Evolutionary conservation across 2,113 vertebrate genomes (phyloP).

Genomic region (Rhegmatorhina hoffmannsi): DNA sequence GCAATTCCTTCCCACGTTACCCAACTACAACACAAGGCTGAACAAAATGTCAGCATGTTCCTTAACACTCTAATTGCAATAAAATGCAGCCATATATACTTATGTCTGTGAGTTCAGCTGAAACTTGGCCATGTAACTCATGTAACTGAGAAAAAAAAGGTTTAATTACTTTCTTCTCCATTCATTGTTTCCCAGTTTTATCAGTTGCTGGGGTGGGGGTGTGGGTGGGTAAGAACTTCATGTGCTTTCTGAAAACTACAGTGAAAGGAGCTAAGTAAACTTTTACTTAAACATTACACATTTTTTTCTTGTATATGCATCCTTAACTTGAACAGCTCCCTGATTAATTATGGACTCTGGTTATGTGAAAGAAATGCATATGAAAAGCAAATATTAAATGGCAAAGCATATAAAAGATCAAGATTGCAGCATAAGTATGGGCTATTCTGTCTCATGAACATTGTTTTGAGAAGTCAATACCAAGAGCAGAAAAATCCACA

Average conservation of each 20-base stretch:
- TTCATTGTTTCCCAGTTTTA: not conserved
- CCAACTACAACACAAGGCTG: not conserved
- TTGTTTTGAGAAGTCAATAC: not conserved
- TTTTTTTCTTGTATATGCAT: not conserved
- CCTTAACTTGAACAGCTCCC: not conserved
- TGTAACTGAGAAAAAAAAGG: not conserved
- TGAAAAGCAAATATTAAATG: not conserved
- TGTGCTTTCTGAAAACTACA: not conserved
- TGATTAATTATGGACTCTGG: not conserved
- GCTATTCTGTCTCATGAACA: not conserved
- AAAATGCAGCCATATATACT: not conserved
- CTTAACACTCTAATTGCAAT: not conserved
- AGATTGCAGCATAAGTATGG: not conserved
- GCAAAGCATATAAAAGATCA: not conserved
- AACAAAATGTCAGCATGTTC: not conserved
- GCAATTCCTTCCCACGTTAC: not conserved
- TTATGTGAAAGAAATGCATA: not conserved
- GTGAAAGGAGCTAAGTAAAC: not conserved
- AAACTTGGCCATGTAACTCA: not conserved
- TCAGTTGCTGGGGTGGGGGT: not conserved
- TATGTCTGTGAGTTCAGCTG: not conserved
- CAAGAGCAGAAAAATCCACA: not conserved
- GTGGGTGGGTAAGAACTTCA: rapidly evolving
- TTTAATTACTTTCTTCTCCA: not conserved
- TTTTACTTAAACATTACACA: not conserved